A percentile compares a stretch with the other conserved stretches of the same genome.
phyloP scores from a whole-genome alignment of 2,113 vertebrate species.

The Spea bombifrons region DNA sequence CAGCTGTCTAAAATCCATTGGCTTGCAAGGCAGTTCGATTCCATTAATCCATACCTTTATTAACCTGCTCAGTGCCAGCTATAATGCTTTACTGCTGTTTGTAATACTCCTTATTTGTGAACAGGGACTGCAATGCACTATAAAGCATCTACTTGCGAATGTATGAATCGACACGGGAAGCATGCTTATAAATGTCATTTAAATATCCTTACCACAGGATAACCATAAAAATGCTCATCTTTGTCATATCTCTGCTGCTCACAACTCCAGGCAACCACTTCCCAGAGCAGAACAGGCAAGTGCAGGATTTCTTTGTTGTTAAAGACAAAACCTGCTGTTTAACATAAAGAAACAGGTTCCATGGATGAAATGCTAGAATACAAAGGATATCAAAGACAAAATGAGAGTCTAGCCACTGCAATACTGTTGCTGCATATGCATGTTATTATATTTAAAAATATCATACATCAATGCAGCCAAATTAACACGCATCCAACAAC shows the following conservation, averaged over 20 bases:
- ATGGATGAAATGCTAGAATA: conserved; percentile 26
- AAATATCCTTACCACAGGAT: conserved; percentile 28
- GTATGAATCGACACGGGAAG: conserved; percentile 3
- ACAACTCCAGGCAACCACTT: conserved; percentile 56
- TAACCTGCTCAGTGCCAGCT: background rate
- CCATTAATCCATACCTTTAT: background rate
- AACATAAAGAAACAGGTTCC: background rate
- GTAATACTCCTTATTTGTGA: background rate
- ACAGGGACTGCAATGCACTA: conserved; percentile 12
- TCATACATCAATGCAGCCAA: background rate
- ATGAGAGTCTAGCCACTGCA: background rate
- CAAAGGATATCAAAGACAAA: background rate
- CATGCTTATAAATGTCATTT: conserved; percentile 29
- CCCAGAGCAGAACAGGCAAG: conserved; percentile 60
- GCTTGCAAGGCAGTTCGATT: conserved; percentile 33
- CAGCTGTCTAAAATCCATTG: conserved; percentile 2
- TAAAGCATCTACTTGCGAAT: conserved; percentile 9
- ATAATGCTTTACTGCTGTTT: background rate
- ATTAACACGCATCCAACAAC: background rate
- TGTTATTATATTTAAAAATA: background rate
- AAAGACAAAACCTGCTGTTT: conserved; percentile 19
- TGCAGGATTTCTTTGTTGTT: conserved; percentile 60
- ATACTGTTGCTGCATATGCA: background rate
- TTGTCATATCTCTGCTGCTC: conserved; percentile 29
- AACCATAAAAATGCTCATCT: conserved; percentile 18